These are phyloP conservation scores for Ischnura elegans DNA, from an alignment of 2,888 invertebrate species.

Conservation along the genomic window DNA sequence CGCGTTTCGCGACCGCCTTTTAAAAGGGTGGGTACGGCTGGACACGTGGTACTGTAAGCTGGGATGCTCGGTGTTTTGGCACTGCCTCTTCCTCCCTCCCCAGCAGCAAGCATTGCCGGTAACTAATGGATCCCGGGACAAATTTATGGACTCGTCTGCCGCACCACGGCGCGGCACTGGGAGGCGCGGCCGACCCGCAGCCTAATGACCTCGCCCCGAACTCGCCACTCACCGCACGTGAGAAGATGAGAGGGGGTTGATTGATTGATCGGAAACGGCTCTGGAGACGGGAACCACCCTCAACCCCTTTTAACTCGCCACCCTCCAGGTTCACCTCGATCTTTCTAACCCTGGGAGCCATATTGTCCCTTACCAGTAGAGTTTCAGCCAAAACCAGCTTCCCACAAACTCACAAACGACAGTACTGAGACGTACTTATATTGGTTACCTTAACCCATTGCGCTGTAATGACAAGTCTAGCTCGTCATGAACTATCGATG, in stretches of 20 bases:
- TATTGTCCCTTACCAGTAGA: too few relatives aligned
- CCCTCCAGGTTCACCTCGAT: neutral
- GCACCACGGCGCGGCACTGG: neutral
- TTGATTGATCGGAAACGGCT: conserved; percentile 50
- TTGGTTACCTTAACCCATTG: too few relatives aligned
- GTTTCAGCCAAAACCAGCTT: too few relatives aligned
- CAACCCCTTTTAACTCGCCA: neutral
- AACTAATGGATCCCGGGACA: conserved; percentile 57
- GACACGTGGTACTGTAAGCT: too few relatives aligned
- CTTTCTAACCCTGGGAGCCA: too few relatives aligned
- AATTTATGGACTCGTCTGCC: conserved; percentile 46
- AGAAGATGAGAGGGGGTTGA: conserved; percentile 25
- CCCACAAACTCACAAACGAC: too few relatives aligned
- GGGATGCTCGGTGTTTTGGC: neutral
- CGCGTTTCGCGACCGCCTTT: too few relatives aligned
- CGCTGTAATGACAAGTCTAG: too few relatives aligned
- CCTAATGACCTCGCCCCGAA: conserved; percentile 49
- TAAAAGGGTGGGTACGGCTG: too few relatives aligned
- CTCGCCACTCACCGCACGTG: neutral
- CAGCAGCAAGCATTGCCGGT: conserved; percentile 24
- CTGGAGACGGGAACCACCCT: neutral
- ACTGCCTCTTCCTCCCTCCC: neutral
- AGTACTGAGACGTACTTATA: too few relatives aligned
- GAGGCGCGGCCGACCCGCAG: neutral
- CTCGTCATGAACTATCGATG: too few relatives aligned